These are phyloP conservation scores for Schizotus pectinicornis DNA, from an alignment of 2,888 invertebrate species.

Conservation along the genomic window DNA sequence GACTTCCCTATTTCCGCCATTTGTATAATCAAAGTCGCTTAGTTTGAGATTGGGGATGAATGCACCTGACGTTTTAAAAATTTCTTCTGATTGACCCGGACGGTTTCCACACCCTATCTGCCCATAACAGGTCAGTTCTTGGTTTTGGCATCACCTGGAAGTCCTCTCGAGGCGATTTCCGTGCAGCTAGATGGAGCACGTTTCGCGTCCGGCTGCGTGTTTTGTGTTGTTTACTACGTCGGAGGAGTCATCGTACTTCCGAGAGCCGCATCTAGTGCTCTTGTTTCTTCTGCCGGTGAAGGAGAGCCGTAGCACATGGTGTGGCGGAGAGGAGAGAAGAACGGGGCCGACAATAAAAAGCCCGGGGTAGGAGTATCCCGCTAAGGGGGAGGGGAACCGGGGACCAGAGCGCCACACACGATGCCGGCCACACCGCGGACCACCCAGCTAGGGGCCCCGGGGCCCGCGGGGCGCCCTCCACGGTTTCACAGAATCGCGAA, in stretches of 20 bases:
- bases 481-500: conserved; percentile 38
- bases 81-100: too few species aligned
- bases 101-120: too few species aligned
- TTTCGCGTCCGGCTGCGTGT: conserved; percentile 17
- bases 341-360: conserved; percentile 24
- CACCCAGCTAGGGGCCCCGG: conserved; percentile 54
- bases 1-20: too few species aligned
- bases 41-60: too few species aligned
- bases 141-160: too few species aligned
- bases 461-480: conserved; percentile 38
- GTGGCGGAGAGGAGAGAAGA: conserved; percentile 22
- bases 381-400: conserved; percentile 36
- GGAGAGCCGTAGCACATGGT: conserved; percentile 34
- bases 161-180: too few species aligned
- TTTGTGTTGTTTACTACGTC: conserved; percentile 37
- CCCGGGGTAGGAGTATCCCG: conserved; percentile 30
- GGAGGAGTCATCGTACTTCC: conserved; percentile 40
- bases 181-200: not conserved
- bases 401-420: conserved; percentile 56
- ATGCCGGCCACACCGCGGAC: conserved; percentile 58
- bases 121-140: too few species aligned
- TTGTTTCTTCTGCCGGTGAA: conserved; percentile 23
- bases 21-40: too few species aligned
- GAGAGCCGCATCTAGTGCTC: conserved; percentile 29
- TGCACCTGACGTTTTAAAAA: too few species aligned